Conservation (phyloP, 2,113 vertebrate genomes). For the Tetraodon nigroviridis region DNA sequence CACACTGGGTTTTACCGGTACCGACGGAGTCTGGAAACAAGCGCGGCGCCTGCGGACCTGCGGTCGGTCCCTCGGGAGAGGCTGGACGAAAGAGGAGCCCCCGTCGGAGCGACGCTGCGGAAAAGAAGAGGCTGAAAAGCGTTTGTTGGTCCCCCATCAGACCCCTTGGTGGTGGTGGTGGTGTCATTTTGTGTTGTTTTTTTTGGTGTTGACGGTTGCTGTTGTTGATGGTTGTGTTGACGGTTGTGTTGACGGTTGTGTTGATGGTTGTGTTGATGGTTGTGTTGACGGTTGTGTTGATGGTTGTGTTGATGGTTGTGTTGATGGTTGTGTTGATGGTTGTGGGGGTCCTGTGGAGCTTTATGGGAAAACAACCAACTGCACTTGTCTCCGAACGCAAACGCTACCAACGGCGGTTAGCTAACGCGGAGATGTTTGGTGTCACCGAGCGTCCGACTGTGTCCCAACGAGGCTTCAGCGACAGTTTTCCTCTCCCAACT, state of each 20-base stretch:
- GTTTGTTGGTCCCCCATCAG: slow-evolving; percentile 16
- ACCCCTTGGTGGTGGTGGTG: background rate
- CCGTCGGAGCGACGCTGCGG: slow-evolving; percentile 24
- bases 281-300: slow-evolving; percentile 14
- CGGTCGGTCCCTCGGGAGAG: slow-evolving; percentile 33
- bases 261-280: slow-evolving; percentile 6
- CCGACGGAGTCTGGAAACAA: slow-evolving; percentile 47
- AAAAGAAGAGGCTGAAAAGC: slow-evolving; percentile 42
- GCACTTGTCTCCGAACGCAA: slow-evolving; percentile 36
- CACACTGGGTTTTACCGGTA: slow-evolving; percentile 28
- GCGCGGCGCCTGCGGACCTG: slow-evolving; percentile 40
- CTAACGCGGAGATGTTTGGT: slow-evolving; percentile 16
- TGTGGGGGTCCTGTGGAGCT: slow-evolving; percentile 21
- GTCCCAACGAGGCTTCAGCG: slow-evolving; percentile 22
- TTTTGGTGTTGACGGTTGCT: background rate
- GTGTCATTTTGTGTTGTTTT: background rate
- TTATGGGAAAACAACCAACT: slow-evolving; percentile 41
- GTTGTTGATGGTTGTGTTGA: slow-evolving; percentile 8
- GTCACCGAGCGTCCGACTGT: slow-evolving; percentile 25
- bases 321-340: slow-evolving; percentile 2
- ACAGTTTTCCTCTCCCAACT: background rate
- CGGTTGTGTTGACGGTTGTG: slow-evolving; percentile 11
- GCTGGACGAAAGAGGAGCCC: slow-evolving; percentile 36
- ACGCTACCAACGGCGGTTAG: slow-evolving; percentile 34
- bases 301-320: slow-evolving; percentile 11